phyloP scores from a whole-genome alignment of 2,113 vertebrate genomes.

The Carettochelys insculpta region DNA sequence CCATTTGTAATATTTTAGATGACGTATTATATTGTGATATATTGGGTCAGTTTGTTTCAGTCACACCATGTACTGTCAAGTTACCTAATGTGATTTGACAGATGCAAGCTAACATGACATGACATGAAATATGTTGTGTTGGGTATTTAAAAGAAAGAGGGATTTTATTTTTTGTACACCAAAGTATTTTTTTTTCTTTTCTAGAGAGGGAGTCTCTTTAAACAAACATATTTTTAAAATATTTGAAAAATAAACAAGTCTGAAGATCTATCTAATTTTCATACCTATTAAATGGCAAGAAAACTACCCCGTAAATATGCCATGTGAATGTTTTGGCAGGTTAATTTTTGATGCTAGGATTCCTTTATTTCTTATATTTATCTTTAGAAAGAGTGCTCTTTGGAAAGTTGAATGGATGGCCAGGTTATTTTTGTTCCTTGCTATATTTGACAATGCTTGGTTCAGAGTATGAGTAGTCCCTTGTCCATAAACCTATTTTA shows the following conservation, averaged over 20 bases:
- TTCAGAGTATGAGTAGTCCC: background rate
- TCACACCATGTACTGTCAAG: background rate
- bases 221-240: background rate
- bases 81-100: constrained; percentile 2
- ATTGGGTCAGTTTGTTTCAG: background rate
- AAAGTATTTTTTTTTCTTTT: background rate
- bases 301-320: background rate
- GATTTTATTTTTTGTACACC: background rate
- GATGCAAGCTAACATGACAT: background rate
- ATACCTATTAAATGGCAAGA: background rate
- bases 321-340: background rate
- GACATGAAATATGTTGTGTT: background rate
- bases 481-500: background rate
- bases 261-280: background rate
- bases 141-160: background rate
- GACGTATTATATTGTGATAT: background rate
- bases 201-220: background rate
- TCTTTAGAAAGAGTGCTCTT: background rate
- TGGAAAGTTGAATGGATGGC: background rate
- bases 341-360: background rate
- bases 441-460: background rate
- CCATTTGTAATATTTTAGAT: background rate
- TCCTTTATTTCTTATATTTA: background rate
- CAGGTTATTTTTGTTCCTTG: background rate
- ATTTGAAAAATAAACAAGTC: background rate